Evolutionary conservation across 2,797 vertebrate species (phyloP).

Genomic region (Chrysocyon brachyurus): DNA sequence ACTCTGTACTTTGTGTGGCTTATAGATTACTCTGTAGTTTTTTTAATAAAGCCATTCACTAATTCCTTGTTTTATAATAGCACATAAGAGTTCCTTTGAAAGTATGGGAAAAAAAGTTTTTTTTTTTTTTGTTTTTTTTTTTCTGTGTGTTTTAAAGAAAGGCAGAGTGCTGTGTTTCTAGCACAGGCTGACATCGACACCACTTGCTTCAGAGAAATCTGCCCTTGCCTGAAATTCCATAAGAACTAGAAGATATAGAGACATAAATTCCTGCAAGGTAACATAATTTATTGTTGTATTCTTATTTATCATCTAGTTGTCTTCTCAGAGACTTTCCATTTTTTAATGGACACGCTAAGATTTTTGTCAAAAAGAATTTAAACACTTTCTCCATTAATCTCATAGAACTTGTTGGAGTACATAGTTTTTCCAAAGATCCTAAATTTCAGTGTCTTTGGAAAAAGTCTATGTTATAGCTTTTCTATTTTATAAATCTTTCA

Average conservation of each 20-base stretch:
- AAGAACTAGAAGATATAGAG: slow-evolving; percentile 24
- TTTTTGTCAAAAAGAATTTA: slow-evolving; percentile 59
- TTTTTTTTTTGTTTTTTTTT: too few species aligned
- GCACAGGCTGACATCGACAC: not conserved
- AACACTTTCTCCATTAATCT: slow-evolving; percentile 57
- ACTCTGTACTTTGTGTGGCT: not conserved
- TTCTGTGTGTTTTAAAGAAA: not conserved
- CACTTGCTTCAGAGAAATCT: slow-evolving; percentile 61
- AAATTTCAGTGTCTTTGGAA: slow-evolving; percentile 65
- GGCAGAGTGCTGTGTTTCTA: not conserved
- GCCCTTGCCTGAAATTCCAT: not conserved
- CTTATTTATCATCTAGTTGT: slow-evolving; percentile 55
- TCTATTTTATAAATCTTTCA: slow-evolving; percentile 70
- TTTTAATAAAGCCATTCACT: not conserved
- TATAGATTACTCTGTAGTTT: not conserved
- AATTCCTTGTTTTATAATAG: not conserved
- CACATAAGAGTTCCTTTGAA: not conserved
- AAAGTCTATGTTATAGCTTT: slow-evolving; percentile 53
- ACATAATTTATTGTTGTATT: slow-evolving; percentile 23
- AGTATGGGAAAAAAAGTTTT: not conserved
- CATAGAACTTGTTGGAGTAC: not conserved
- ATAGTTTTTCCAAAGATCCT: slow-evolving; percentile 49
- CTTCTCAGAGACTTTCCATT: slow-evolving; percentile 61
- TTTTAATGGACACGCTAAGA: slow-evolving; percentile 38
- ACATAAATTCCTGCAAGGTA: not conserved